Conservation (phyloP, 2,113 vertebrate genomes). For the Tauraco erythrolophus region DNA sequence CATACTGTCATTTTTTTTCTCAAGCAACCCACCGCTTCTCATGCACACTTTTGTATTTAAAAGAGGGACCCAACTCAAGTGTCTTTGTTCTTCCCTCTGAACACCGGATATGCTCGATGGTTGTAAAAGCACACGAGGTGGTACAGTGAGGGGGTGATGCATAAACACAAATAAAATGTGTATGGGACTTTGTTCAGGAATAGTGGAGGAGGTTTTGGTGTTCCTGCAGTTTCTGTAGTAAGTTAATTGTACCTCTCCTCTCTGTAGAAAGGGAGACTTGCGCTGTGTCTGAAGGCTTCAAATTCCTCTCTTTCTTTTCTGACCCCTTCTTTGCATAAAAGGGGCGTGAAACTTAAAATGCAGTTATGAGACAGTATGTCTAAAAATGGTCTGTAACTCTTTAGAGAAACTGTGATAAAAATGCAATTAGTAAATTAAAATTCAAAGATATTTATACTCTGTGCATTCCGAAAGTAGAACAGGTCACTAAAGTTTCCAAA, state of each 20-base stretch:
- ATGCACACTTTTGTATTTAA: neutral
- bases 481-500: neutral
- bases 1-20: neutral
- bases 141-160: neutral
- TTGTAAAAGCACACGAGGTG: neutral
- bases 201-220: neutral
- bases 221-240: neutral
- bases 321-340: neutral
- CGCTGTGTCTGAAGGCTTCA: neutral
- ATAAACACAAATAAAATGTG: neutral
- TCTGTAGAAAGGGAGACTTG: neutral
- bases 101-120: neutral
- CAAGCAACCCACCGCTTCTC: neutral
- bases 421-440: neutral
- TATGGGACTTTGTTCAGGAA: neutral
- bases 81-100: neutral
- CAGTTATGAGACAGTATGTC: rapidly evolving
- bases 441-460: neutral
- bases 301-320: neutral
- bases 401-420: neutral
- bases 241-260: neutral
- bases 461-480: neutral
- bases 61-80: neutral
- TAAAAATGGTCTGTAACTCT: neutral
- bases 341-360: neutral